Base-by-base conservation (phyloP, 64 coral and sea anemone genomes). In the Actinia equina region DNA sequence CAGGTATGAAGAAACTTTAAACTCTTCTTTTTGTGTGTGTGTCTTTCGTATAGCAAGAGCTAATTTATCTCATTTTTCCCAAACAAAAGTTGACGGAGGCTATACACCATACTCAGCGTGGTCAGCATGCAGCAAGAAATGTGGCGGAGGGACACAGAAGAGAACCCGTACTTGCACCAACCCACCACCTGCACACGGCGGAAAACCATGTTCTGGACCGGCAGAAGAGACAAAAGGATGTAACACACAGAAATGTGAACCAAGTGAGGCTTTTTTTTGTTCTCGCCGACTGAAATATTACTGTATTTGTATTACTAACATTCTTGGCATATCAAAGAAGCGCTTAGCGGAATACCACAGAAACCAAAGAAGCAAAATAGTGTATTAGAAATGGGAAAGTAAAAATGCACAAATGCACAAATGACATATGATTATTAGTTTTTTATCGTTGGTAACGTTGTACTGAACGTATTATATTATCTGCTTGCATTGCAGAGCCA, bases 161-260 rank as follows among this genome's bases (percentile, higher is more conserved):
- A 41, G 76, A 78, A 44, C 76, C 1, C 20, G 76, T 11, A 78
- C n/a, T 20, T 57, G 55, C 55, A 57, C 55, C 55, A 57, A 57
- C 55, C 55, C 55, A 57, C 55, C 55, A 13, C 55, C 55, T 14
- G 55, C 55, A 2, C 55, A 57, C 55, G 55, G 55, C 13, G 55
- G 55, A 57, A 57, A 13, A 2, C 6, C 55, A 57, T 57, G 55
- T 13, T 57, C 55, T 57, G 55, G 55, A 16, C 55, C 55, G 15
- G 77, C 27, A 43, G 44, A 79, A 44, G 77, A 79, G 77, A 44
- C 77, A 79, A 9, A 19, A 79, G 26, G 44, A 79, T 79, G 77
- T 12, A 79, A 79, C 26, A 79, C 77, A 17, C 6, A 44, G 16
- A 79, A 79, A 79, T 79, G 77, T 27, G 18, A 79, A 79, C 77